Base-by-base conservation (phyloP, 2,797 vertebrate genomes). In the Heteromormyrus szaboi region DNA sequence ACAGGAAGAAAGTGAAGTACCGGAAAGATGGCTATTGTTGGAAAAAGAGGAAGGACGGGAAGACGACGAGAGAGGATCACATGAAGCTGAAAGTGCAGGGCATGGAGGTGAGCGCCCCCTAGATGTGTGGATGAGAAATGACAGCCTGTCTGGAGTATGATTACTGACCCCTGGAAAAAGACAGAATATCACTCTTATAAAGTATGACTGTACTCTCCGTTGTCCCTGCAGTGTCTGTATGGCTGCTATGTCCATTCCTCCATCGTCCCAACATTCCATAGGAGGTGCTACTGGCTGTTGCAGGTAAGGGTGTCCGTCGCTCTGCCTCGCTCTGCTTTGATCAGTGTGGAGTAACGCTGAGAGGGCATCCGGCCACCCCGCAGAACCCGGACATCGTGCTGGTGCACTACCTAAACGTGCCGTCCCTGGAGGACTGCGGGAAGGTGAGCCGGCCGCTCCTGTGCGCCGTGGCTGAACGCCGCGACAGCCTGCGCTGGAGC, bases 401-500 rank as follows among this genome's bases (percentile, higher is more conserved):
- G 95, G 98, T 99, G 92, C 98, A 99, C 95, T 99, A 99, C 95
- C 95, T 99, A 97, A 99, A 99, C 29, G 98, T 99, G 88, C 98
- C 98, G 0, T 98, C 98, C 92, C 98, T 99, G 37, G 98, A 99
- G 93, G 98, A 99, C 92, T 99, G 98, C 0, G 98, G 98, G 90
- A 99, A 99, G 93, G 98, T 98, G 0, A 99, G 98, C 0, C 98
- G 98, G 7, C 98, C 98, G 19, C 97, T 99, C 93, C 94, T 99
- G 92, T 99, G 98, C 94, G 99, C 98, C 85, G 99, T 99, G 95
- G 99, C 99, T 96, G 97, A 99, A 98, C 1, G 98, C 98, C 96
- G 97, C 98, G 94, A 99, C 99, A 93, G 98, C 99, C 93, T 99
- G 98, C 98, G 98, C 98, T 99, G 98, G 98, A 99, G 98, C 12